A percentile compares a stretch with the other conserved stretches of the same genome.
phyloP scores from a whole-genome alignment of 2,797 vertebrate species.

The Triplophysa yarkandensis region DNA sequence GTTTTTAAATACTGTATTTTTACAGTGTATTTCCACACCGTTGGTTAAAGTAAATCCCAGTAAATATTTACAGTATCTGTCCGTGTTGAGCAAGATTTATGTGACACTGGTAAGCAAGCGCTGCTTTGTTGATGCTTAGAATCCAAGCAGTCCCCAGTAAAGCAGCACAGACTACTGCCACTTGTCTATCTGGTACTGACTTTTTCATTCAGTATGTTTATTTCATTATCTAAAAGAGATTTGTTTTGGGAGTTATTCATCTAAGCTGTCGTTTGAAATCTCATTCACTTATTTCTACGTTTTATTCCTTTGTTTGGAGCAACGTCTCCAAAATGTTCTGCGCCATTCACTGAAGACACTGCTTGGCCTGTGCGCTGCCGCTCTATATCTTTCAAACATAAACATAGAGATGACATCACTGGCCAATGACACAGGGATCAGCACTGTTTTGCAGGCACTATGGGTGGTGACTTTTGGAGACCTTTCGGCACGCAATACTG shows the following conservation, averaged over 20 bases:
- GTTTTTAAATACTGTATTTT: too few relatives aligned
- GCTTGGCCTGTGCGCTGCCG: conserved; percentile 46
- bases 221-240: conserved; percentile 11
- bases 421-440: conserved; percentile 57
- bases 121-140: too few relatives aligned
- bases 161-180: too few relatives aligned
- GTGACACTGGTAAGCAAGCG: too few relatives aligned
- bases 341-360: conserved; percentile 54
- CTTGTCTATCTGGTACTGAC: not conserved
- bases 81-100: too few relatives aligned
- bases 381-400: conserved; percentile 56
- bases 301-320: conserved; percentile 30
- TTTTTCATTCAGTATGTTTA: conserved; percentile 18
- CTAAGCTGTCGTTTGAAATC: conserved; percentile 8
- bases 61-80: too few relatives aligned
- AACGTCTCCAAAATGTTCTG: conserved; percentile 45
- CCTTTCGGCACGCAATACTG: not conserved
- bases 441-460: conserved; percentile 45
- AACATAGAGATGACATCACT: conserved; percentile 62
- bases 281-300: conserved; percentile 1
- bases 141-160: too few relatives aligned
- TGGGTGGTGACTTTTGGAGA: not conserved
- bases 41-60: conserved; percentile 19
- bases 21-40: too few relatives aligned
- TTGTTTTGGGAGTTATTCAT: conserved; percentile 9